Conservation (phyloP, 2,797 vertebrate species). For the Coranthus polyacanthus region DNA sequence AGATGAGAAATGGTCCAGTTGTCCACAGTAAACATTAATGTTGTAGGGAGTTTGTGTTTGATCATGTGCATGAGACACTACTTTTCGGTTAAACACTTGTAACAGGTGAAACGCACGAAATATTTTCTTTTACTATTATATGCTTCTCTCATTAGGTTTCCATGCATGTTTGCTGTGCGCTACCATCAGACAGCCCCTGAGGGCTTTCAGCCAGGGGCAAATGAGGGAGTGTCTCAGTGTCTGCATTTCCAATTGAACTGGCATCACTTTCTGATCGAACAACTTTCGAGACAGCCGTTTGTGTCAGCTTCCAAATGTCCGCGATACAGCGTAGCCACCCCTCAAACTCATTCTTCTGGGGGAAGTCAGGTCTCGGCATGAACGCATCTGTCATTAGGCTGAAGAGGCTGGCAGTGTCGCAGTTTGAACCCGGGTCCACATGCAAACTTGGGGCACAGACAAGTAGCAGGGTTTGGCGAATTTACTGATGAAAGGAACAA, state of each 20-base stretch:
- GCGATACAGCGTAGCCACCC: constrained; percentile 43
- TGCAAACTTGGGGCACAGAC: too few relatives aligned
- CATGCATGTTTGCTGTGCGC: background rate
- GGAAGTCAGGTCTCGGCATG: constrained; percentile 39
- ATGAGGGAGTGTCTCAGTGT: constrained; percentile 42
- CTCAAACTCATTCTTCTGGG: constrained; percentile 35
- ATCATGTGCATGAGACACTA: too few relatives aligned
- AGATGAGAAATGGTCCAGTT: too few relatives aligned
- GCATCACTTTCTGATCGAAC: constrained; percentile 45
- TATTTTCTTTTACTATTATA: background rate
- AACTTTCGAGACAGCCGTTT: constrained; percentile 39
- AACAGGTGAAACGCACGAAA: background rate
- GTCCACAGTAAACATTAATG: too few relatives aligned
- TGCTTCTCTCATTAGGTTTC: constrained; percentile 14
- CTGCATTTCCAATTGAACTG: constrained; percentile 42
- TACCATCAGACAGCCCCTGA: constrained; percentile 31
- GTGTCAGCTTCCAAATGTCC: constrained; percentile 31
- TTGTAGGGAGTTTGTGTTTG: too few relatives aligned
- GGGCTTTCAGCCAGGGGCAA: constrained; percentile 41
- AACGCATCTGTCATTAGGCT: constrained; percentile 48
- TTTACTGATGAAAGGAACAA: too few relatives aligned
- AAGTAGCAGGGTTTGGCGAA: too few relatives aligned
- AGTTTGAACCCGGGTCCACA: background rate
- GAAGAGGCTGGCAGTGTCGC: constrained; percentile 19
- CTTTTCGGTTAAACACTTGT: background rate